Conservation (phyloP, 2,113 vertebrate genomes). For the Notarius lentiginosus region DNA sequence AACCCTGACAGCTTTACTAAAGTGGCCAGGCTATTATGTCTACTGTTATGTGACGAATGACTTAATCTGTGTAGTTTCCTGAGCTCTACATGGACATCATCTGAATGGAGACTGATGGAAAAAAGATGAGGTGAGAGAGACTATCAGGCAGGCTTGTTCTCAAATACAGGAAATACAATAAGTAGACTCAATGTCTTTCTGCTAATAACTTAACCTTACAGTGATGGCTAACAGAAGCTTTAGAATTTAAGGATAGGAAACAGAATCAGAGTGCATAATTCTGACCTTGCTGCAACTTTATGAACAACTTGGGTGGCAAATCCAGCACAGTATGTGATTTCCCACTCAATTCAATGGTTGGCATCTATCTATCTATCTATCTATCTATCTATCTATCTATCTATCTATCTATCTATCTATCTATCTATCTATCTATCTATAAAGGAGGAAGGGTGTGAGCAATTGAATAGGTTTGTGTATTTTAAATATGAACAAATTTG, state of each 20-base stretch:
- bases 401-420: too few species aligned
- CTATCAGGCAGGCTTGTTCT: slow-evolving; percentile 46
- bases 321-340: slow-evolving; percentile 4
- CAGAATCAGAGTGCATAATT: not conserved
- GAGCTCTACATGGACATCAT: slow-evolving; percentile 24
- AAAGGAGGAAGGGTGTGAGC: not conserved
- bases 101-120: slow-evolving; percentile 41
- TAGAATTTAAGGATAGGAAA: not conserved
- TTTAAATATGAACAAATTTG: not conserved
- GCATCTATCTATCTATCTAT: not conserved
- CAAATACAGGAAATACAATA: slow-evolving; percentile 53
- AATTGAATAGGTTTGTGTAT: not conserved
- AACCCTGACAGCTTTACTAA: slow-evolving; percentile 42
- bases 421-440: not conserved
- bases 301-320: not conserved
- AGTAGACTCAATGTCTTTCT: slow-evolving; percentile 52
- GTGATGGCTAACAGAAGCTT: not conserved
- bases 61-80: slow-evolving; percentile 31
- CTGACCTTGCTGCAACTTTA: slow-evolving; percentile 1
- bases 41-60: slow-evolving; percentile 33
- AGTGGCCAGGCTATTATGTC: slow-evolving; percentile 28
- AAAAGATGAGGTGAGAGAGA: slow-evolving; percentile 24
- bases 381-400: too few species aligned
- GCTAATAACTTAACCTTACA: slow-evolving; percentile 34
- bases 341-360: slow-evolving; percentile 17